phyloP scores from a whole-genome alignment of 2,113 vertebrate genomes.

The Psephotus haematonotus region DNA sequence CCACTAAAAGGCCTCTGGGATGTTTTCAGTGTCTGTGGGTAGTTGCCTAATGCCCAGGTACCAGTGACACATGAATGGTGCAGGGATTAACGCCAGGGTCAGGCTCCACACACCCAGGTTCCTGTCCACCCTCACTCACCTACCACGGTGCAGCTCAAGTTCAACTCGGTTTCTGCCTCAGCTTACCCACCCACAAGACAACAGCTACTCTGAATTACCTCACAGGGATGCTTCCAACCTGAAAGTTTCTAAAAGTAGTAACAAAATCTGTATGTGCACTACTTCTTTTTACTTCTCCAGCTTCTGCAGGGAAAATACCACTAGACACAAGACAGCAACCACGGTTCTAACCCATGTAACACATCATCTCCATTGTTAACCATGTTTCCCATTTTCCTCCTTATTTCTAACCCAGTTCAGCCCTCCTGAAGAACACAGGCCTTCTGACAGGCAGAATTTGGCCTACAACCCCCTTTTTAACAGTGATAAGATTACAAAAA shows the following conservation, averaged over 20 bases:
- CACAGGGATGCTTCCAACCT: not conserved
- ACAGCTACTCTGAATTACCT: not conserved
- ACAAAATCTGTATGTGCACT: not conserved
- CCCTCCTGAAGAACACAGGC: not conserved
- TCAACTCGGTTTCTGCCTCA: not conserved
- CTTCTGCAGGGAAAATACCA: not conserved
- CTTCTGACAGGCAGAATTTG: not conserved
- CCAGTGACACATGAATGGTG: not conserved
- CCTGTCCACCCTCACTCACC: not conserved
- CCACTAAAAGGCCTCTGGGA: not conserved
- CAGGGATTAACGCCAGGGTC: not conserved
- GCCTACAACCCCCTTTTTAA: not conserved
- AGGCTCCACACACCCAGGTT: not conserved
- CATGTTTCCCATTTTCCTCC: not conserved
- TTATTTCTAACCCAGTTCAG: not conserved
- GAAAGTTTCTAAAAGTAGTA: not conserved
- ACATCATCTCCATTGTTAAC: not conserved
- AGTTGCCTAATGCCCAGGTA: not conserved
- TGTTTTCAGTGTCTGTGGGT: not conserved
- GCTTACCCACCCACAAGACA: not conserved
- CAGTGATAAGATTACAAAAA: not conserved
- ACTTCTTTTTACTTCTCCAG: not conserved
- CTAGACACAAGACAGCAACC: not conserved
- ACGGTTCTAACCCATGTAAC: not conserved
- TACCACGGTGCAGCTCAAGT: rapidly evolving